Evolutionary conservation across 1,140 invertebrate species (phyloP).

Genomic region (Hycleus cichorii): DNA sequence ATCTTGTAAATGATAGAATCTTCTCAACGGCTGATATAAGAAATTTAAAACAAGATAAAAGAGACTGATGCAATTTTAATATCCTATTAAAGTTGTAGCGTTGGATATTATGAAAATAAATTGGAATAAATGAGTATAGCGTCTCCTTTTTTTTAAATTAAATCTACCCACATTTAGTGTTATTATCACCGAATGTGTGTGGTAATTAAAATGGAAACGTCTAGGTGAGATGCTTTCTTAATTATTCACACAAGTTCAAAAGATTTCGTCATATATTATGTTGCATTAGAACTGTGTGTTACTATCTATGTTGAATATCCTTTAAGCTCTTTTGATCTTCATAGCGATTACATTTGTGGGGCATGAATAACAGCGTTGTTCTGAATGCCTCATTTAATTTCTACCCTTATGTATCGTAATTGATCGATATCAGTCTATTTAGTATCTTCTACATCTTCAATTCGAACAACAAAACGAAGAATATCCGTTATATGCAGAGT

Average conservation of each 20-base stretch:
- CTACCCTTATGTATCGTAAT: slow-evolving; percentile 12
- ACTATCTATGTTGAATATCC: slow-evolving; percentile 14
- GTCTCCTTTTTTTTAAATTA: no score
- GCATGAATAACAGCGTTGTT: slow-evolving; percentile 6
- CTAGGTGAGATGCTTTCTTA: slow-evolving; percentile 8
- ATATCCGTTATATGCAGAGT: not conserved
- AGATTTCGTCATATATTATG: slow-evolving; percentile 10
- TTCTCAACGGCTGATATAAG: no score
- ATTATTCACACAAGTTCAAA: slow-evolving; percentile 12
- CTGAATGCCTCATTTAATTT: slow-evolving; percentile 12
- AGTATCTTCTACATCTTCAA: slow-evolving; percentile 3
- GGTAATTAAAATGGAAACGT: slow-evolving; percentile 8
- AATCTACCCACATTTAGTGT: no score
- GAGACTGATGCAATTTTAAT: no score
- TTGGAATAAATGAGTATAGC: no score
- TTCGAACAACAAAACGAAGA: not conserved
- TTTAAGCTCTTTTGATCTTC: slow-evolving; percentile 14
- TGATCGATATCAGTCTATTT: slow-evolving; percentile 7
- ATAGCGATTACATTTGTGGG: slow-evolving; percentile 13
- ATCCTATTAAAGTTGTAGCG: no score
- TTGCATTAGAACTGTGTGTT: slow-evolving; percentile 1
- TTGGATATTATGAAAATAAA: no score
- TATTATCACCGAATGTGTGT: no score
- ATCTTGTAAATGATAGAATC: no score
- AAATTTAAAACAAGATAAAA: no score